A percentile compares a stretch with the other conserved stretches of the same genome.
phyloP scores from a whole-genome alignment of 2,888 invertebrate genomes.

The Mythimna pallens region DNA sequence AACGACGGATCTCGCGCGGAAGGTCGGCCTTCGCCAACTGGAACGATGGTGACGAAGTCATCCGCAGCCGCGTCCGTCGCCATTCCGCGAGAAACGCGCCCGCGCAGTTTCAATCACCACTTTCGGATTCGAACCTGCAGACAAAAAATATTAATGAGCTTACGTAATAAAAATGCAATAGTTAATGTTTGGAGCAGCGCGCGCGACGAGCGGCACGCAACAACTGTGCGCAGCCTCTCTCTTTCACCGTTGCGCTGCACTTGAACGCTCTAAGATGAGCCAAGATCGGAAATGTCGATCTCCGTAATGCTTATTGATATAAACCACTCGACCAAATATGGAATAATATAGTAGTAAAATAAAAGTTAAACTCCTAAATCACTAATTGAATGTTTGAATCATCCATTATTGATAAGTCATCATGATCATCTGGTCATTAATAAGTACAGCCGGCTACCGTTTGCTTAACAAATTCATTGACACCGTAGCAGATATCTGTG shows the following conservation, averaged over 20 bases:
- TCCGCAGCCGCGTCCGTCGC: conserved; percentile 86
- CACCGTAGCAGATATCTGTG: conserved; percentile 45
- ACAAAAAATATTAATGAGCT: conserved; percentile 84
- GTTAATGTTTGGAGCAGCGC: conserved; percentile 70
- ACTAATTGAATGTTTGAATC: conserved; percentile 27
- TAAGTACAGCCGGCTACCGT: conserved; percentile 52
- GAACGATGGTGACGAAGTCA: conserved; percentile 91
- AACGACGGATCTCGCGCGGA: conserved; percentile 83
- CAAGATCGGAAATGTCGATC: conserved; percentile 61
- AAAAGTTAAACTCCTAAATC: conserved; percentile 26
- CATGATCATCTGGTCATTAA: conserved; percentile 31
- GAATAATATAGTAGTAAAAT: conserved; percentile 33
- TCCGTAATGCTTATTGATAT: conserved; percentile 64
- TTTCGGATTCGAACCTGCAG: conserved; percentile 82
- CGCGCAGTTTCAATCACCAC: conserved; percentile 74
- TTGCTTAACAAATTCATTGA: conserved; percentile 50
- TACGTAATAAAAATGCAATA: conserved; percentile 82
- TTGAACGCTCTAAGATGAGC: conserved; percentile 78
- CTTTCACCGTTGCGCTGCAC: conserved; percentile 84
- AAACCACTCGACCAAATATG: conserved; percentile 64
- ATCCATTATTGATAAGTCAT: conserved; percentile 37
- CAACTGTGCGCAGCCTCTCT: conserved; percentile 82
- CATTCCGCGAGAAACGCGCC: conserved; percentile 85
- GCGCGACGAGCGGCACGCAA: conserved; percentile 78
- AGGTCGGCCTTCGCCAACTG: conserved; percentile 88